Percentiles rank a stretch among this genome's conserved stretches.
phyloP scores from a whole-genome alignment of 2,113 vertebrate species.

The Diadophis punctatus region DNA sequence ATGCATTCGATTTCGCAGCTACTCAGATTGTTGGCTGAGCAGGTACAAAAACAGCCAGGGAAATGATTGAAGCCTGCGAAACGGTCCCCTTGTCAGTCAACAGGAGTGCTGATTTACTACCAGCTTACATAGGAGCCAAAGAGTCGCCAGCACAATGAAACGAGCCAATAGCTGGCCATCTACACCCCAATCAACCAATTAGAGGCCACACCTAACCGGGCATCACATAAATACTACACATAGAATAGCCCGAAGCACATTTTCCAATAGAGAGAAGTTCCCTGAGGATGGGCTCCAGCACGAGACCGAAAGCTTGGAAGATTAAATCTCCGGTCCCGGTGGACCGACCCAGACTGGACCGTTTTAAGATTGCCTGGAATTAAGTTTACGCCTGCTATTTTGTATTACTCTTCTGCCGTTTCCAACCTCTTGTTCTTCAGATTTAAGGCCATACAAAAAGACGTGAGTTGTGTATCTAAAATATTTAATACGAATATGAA shows the following conservation, averaged over 20 bases:
- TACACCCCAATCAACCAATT: background rate
- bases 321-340: background rate
- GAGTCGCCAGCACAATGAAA: background rate
- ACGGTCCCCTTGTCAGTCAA: background rate
- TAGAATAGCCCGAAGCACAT: background rate
- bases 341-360: background rate
- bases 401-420: too few relatives aligned
- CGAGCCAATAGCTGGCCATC: background rate
- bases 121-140: background rate
- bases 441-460: background rate
- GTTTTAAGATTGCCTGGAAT: background rate
- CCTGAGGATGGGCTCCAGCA: background rate
- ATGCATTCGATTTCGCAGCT: background rate
- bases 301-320: background rate
- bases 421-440: background rate
- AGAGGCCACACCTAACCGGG: background rate
- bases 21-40: background rate
- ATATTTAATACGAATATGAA: background rate
- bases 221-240: background rate
- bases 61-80: background rate
- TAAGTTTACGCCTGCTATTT: background rate
- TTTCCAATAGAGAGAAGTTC: background rate
- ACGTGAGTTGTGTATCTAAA: background rate
- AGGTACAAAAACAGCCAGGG: background rate
- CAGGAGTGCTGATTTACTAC: background rate